A percentile compares a stretch with the other conserved stretches of the same genome.
Evolutionary conservation across 2,113 vertebrate species (phyloP).

Genomic region (Plectropomus leopardus): DNA sequence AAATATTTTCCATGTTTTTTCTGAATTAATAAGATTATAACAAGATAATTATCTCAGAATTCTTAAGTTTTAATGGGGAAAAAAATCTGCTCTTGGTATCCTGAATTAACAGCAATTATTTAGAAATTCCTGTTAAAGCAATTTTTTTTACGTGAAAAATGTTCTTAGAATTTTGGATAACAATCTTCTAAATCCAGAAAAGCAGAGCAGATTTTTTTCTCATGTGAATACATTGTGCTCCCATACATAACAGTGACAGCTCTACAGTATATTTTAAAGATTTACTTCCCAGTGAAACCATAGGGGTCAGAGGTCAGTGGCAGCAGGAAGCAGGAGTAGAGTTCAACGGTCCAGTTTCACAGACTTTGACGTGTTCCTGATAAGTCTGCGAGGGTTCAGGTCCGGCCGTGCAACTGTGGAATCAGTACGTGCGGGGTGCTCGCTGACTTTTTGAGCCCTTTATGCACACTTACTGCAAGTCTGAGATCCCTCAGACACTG

Average conservation of each 20-base stretch:
- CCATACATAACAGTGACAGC: background rate
- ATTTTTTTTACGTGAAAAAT: no score
- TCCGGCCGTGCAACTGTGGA: background rate
- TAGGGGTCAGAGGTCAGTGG: constrained; percentile 11
- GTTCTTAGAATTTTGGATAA: no score
- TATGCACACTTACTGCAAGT: constrained; percentile 16
- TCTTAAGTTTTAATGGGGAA: no score
- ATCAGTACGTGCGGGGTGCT: background rate
- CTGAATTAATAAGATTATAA: no score
- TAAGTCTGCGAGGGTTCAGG: background rate
- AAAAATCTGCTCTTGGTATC: no score
- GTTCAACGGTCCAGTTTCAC: constrained; percentile 9
- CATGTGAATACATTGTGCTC: no score
- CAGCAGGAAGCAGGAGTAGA: constrained; percentile 24
- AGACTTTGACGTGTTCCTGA: background rate
- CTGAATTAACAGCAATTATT: no score
- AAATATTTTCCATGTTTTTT: no score
- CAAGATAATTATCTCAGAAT: no score
- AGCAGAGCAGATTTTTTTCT: no score
- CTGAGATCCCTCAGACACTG: background rate
- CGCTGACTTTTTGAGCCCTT: background rate
- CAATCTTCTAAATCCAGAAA: no score
- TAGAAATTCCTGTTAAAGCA: no score
- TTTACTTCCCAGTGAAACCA: constrained; percentile 1
- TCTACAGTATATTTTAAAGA: background rate